Percentiles rank a stretch among this genome's conserved stretches.
Evolutionary conservation across 2,797 vertebrate species (phyloP).

Genomic region (Phataginus tricuspis): DNA sequence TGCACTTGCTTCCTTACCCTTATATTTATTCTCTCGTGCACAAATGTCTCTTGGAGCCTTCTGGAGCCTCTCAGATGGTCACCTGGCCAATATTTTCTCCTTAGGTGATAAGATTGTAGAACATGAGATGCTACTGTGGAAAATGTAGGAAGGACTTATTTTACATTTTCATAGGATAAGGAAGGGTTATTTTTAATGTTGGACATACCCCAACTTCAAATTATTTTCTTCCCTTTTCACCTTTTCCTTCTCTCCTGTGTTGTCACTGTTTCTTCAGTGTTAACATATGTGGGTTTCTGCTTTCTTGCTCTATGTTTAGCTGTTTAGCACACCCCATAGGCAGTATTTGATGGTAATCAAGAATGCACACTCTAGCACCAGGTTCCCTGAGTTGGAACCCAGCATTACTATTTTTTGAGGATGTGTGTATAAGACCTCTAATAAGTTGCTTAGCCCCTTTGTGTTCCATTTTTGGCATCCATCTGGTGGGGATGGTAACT

Average conservation of each 20-base stretch:
- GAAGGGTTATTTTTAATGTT: neutral
- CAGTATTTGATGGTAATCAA: neutral
- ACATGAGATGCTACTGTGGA: neutral
- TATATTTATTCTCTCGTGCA: neutral
- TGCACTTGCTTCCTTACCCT: neutral
- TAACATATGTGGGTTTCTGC: neutral
- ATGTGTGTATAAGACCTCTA: neutral
- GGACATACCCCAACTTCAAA: neutral
- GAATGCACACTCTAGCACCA: neutral
- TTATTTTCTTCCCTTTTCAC: neutral
- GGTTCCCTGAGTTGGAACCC: neutral
- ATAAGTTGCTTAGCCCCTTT: neutral
- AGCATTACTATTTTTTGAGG: neutral
- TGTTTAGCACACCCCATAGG: neutral
- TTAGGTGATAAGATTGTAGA: neutral
- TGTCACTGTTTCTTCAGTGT: neutral
- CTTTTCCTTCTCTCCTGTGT: neutral
- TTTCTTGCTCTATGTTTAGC: neutral
- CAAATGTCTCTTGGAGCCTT: neutral
- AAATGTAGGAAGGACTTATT: neutral
- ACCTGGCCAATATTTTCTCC: neutral
- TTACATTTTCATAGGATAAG: neutral
- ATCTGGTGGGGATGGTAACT: neutral
- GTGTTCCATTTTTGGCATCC: neutral
- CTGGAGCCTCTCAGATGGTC: neutral